Conservation (phyloP, 2,888 invertebrate genomes). For the Clepsis dumicolana region DNA sequence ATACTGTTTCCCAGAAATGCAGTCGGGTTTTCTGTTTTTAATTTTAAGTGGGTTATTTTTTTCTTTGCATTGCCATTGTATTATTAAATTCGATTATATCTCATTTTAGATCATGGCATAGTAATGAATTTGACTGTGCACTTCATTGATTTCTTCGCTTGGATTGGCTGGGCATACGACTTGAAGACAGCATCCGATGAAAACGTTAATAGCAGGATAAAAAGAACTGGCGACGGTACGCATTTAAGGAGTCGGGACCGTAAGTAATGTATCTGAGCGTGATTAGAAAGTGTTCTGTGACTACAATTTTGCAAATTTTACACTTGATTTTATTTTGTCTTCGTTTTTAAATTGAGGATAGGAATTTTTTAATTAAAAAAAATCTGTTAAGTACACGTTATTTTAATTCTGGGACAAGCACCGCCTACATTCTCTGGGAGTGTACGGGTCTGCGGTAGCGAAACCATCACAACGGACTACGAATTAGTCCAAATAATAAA, state of each 20-base stretch:
- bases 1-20: too few relatives aligned
- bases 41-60: too few relatives aligned
- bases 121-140: neutral
- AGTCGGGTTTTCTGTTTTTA: too few relatives aligned
- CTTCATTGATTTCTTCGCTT: slow-evolving; percentile 9
- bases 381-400: too few relatives aligned
- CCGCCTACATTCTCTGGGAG: too few relatives aligned
- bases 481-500: too few relatives aligned
- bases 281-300: neutral
- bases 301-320: neutral
- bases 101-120: neutral
- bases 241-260: neutral
- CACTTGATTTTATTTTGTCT: too few relatives aligned
- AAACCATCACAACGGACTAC: too few relatives aligned
- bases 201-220: neutral
- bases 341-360: too few relatives aligned
- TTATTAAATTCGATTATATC: neutral
- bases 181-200: neutral
- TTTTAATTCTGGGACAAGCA: too few relatives aligned
- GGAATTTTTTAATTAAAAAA: too few relatives aligned
- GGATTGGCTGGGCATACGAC: slow-evolving; percentile 11
- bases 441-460: too few relatives aligned
- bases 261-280: neutral
- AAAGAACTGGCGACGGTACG: slow-evolving; percentile 6
- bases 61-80: neutral